Base-by-base conservation (phyloP, 1,140 invertebrate genomes). In the Drepana arcuata region DNA sequence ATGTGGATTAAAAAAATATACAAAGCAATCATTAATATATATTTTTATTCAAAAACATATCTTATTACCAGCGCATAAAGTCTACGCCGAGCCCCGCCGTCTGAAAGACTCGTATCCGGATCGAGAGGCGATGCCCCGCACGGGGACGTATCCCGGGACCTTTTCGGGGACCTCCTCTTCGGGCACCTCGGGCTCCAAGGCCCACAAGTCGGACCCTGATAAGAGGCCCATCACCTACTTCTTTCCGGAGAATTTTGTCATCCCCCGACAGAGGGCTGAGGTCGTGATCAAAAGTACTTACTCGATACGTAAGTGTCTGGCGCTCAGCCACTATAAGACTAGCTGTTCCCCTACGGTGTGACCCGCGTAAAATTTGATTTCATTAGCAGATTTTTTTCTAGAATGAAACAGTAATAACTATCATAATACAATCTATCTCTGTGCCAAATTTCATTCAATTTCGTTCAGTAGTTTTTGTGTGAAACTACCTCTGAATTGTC, bases 141-240 rank as follows among this genome's bases (percentile, higher is more conserved):
- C 66, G 0, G 45, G 41, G 7, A 47, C 41, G 3, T 60, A 64
- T 7, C 70, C 72, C 2, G 81, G 77, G 2, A 82, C 78, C 0
- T 80, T 81, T 47, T 84, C 81, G 1, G 81, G 75, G 0, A 83
- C 80, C 5, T 84, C 82, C 0, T 84, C 82, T 0, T 82, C 79
- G 1, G 79, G 79, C 0, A 84, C 80, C 3, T 84, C 82, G 2
- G 82, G 79, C 6, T 83, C 79, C 12, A 78, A 78, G 35, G 60
- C 61, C 13, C 73, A 72, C 26, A 69, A 68, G 29, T 58, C 60
- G 0, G 78, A 82, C 38, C 60, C 65, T 14, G 61, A 70, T 30
- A 51, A 62, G n/a, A 43, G 60, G 15, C 71, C 77, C 0, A 40
- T 72, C 5, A 79, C 65, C 33, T 81, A 71, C 25, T 84, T 84